Evolutionary conservation across 1,140 invertebrate species (phyloP).

Genomic region (Papilio helenus): DNA sequence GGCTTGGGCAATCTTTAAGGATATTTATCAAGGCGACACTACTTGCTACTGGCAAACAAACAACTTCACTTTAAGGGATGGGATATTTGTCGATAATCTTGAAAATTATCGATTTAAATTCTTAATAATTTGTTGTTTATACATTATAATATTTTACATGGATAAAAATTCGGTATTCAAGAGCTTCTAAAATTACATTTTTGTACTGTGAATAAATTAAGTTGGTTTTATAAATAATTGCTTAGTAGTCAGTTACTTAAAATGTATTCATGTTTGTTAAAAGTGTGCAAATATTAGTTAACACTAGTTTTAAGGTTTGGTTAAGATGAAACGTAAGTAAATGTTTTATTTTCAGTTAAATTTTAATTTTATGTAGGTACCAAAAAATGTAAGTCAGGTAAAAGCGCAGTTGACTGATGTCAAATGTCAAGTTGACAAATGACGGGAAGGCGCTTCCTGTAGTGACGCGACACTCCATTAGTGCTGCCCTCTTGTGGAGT

Average conservation of each 20-base stretch:
- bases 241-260: too few species aligned
- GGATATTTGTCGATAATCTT: conserved; percentile 51
- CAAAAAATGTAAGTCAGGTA: conserved; percentile 58
- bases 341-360: conserved; percentile 1
- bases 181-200: neutral
- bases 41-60: conserved; percentile 80
- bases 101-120: conserved; percentile 40
- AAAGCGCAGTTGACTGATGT: conserved; percentile 74
- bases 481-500: conserved; percentile 40
- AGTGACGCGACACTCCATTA: conserved; percentile 64
- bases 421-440: conserved; percentile 80
- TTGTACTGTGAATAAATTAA: too few species aligned
- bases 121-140: conserved; percentile 8
- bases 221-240: neutral
- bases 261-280: too few species aligned
- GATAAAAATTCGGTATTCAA: neutral
- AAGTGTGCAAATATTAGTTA: too few species aligned
- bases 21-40: conserved; percentile 82
- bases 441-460: conserved; percentile 71
- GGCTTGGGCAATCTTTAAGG: conserved; percentile 78
- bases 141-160: conserved; percentile 14
- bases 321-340: too few species aligned
- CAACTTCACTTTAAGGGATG: conserved; percentile 73
- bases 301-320: too few species aligned
- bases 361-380: conserved; percentile 33